phyloP scores from a whole-genome alignment of 2,888 invertebrate species.

The Teleogryllus oceanicus region DNA sequence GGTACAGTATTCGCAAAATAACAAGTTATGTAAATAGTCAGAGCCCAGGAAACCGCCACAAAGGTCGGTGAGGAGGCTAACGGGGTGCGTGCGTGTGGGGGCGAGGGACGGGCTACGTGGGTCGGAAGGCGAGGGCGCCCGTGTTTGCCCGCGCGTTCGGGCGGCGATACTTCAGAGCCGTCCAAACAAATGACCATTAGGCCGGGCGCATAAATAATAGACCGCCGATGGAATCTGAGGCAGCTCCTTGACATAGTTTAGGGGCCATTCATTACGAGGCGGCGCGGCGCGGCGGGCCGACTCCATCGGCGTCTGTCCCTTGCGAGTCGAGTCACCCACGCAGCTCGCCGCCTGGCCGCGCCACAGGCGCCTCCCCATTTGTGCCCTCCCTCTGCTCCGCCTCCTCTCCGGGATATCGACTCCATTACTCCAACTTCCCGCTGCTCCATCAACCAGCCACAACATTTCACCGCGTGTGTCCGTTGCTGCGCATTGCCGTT shows the following conservation, averaged over 20 bases:
- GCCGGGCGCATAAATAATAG: slow-evolving; percentile 9
- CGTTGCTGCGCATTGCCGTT: no score
- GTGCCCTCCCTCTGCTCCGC: no score
- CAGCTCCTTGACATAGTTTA: slow-evolving; percentile 9
- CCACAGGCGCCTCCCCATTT: no score
- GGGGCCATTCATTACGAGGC: neutral
- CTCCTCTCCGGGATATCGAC: no score
- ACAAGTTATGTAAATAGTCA: no score
- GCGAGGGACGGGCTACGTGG: neutral
- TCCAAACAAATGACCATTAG: slow-evolving; percentile 18
- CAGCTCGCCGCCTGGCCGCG: no score
- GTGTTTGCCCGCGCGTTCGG: neutral
- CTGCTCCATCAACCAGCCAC: no score
- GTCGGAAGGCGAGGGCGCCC: neutral
- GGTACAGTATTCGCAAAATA: no score
- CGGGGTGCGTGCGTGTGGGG: neutral
- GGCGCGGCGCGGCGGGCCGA: neutral
- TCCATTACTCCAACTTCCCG: no score
- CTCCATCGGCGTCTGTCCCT: no score
- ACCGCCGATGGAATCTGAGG: slow-evolving; percentile 6
- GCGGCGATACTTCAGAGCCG: neutral
- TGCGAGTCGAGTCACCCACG: no score
- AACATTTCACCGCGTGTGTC: no score
- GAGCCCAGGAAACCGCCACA: neutral
- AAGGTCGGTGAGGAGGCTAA: neutral